Conservation (phyloP, 2,888 invertebrate genomes). For the Lepidochrysops patricia region DNA sequence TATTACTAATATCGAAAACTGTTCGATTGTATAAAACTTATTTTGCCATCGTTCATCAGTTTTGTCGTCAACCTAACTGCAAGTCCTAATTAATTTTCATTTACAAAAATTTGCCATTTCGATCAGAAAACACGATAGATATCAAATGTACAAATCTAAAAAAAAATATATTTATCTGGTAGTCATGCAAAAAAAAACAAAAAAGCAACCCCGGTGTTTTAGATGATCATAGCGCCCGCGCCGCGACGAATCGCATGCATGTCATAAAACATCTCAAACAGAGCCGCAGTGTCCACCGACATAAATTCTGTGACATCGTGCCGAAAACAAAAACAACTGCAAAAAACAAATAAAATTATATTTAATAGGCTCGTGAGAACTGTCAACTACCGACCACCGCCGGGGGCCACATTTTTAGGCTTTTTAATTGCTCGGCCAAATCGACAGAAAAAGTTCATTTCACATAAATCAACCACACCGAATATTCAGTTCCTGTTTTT, state of each 20-base stretch:
- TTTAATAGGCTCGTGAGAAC: slow-evolving; percentile 72
- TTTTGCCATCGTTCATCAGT: no score
- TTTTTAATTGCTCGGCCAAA: slow-evolving; percentile 72
- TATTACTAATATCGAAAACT: no score
- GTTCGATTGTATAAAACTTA: no score
- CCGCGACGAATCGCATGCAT: slow-evolving; percentile 35
- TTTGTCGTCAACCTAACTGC: background rate
- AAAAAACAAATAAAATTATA: slow-evolving; percentile 66
- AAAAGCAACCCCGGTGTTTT: background rate
- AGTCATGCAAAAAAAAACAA: background rate
- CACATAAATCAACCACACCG: slow-evolving; percentile 70
- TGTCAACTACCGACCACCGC: slow-evolving; percentile 73
- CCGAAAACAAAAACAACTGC: slow-evolving; percentile 39
- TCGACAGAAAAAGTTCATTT: slow-evolving; percentile 59
- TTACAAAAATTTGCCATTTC: background rate
- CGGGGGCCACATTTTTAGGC: slow-evolving; percentile 63
- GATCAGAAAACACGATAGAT: background rate
- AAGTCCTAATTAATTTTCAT: no score
- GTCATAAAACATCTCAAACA: slow-evolving; percentile 39
- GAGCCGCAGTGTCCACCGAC: slow-evolving; percentile 35
- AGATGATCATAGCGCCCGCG: slow-evolving; percentile 26
- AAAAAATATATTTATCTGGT: background rate
- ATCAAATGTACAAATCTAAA: background rate
- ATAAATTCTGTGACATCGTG: slow-evolving; percentile 38
- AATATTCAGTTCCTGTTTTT: slow-evolving; percentile 29